Conservation (phyloP, 1,140 invertebrate genomes). For the Nymphalis io region DNA sequence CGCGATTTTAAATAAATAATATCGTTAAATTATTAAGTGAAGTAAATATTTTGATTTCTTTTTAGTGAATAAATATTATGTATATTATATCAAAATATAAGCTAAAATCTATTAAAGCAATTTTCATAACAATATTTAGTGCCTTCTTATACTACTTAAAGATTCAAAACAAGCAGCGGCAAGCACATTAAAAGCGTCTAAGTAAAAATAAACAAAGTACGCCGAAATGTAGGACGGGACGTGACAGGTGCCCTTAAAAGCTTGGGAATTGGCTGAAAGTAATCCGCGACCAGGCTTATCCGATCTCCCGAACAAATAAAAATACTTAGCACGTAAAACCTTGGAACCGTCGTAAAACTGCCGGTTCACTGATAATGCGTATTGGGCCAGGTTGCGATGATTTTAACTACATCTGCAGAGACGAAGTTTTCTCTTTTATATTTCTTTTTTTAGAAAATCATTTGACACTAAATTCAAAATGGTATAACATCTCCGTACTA, state of each 20-base stretch:
- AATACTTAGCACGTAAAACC: slow-evolving; percentile 59
- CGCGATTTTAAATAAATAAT: no score
- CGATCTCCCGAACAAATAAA: slow-evolving; percentile 53
- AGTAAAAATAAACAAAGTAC: slow-evolving; percentile 41
- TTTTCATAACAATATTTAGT: slow-evolving; percentile 21
- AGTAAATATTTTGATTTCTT: no score
- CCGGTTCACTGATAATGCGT: slow-evolving; percentile 29
- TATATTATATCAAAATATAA: background rate
- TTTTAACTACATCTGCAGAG: slow-evolving; percentile 11
- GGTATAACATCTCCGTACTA: no score
- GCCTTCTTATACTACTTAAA: slow-evolving; percentile 19
- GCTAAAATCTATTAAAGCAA: slow-evolving; percentile 23
- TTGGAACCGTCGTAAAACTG: slow-evolving; percentile 31
- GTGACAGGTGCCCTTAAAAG: slow-evolving; percentile 54
- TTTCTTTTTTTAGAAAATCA: background rate
- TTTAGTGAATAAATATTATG: background rate
- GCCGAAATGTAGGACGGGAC: slow-evolving; percentile 42
- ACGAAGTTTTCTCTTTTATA: background rate
- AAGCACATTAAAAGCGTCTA: slow-evolving; percentile 30
- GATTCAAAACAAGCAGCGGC: slow-evolving; percentile 24
- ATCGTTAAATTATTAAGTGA: no score
- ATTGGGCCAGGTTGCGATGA: slow-evolving; percentile 20
- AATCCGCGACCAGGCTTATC: slow-evolving; percentile 44
- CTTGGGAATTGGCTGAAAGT: slow-evolving; percentile 44
- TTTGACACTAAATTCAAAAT: no score